Conservation (phyloP, 2,113 vertebrate species). For the Chaetodon auriga region DNA sequence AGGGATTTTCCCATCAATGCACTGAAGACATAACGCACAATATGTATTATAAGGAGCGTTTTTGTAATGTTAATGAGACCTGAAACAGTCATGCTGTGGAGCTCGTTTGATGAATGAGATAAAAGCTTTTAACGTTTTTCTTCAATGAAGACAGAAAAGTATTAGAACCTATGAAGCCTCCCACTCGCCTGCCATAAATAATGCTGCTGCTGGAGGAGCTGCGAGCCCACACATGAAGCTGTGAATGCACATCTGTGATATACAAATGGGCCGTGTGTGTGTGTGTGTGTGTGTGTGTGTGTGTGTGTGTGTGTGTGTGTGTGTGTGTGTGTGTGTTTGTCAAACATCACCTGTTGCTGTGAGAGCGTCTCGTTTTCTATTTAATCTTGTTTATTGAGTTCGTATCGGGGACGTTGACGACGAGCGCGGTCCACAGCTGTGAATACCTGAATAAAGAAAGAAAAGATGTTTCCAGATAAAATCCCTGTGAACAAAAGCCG, state of each 20-base stretch:
- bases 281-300: background rate
- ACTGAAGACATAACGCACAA: background rate
- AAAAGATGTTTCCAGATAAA: background rate
- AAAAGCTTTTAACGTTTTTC: slow-evolving; percentile 16
- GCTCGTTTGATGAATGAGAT: slow-evolving; percentile 19
- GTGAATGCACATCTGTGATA: background rate
- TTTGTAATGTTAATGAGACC: slow-evolving; percentile 7
- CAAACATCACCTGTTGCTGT: background rate
- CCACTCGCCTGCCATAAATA: slow-evolving; percentile 37
- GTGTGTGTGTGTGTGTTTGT: background rate
- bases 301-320: background rate
- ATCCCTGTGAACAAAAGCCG: too few species aligned
- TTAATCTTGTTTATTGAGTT: background rate
- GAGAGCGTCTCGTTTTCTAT: background rate
- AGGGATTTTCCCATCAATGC: slow-evolving; percentile 18
- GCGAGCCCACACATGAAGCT: background rate
- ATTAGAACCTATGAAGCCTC: slow-evolving; percentile 4
- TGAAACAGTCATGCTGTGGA: background rate
- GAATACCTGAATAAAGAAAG: background rate
- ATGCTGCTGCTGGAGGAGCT: background rate
- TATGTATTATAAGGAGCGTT: background rate
- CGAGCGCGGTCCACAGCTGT: background rate
- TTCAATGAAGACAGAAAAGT: background rate
- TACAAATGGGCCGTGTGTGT: background rate
- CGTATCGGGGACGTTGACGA: background rate